A percentile compares a stretch with the other conserved stretches of the same genome.
phyloP scores from a whole-genome alignment of 1,140 invertebrate species.

The Leptinotarsa texana region DNA sequence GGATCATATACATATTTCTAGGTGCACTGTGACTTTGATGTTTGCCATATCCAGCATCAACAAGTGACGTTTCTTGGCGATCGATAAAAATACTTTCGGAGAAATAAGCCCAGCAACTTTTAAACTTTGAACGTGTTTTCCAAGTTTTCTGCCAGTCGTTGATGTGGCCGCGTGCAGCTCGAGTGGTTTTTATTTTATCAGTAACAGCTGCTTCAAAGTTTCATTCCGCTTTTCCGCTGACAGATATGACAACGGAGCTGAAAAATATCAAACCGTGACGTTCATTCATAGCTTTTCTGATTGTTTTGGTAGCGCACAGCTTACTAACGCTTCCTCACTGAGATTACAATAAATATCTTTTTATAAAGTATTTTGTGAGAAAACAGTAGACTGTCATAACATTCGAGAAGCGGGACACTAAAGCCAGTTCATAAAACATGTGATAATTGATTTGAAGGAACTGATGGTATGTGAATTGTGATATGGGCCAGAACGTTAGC shows the following conservation, averaged over 20 bases:
- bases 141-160: slow-evolving; percentile 33
- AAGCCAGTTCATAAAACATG: not conserved
- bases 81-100: slow-evolving; percentile 20
- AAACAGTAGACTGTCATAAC: not conserved
- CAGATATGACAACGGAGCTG: not conserved
- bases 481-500: slow-evolving; percentile 44
- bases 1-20: not conserved
- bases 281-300: not conserved
- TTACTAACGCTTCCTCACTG: not conserved
- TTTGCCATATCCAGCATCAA: slow-evolving; percentile 16
- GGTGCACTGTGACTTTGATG: not conserved
- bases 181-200: slow-evolving; percentile 22
- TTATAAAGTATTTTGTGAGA: not conserved
- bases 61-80: slow-evolving; percentile 9
- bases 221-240: not conserved
- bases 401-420: not conserved
- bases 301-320: not conserved
- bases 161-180: slow-evolving; percentile 33
- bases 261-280: no score
- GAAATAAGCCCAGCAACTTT: slow-evolving; percentile 3
- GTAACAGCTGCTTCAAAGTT: slow-evolving; percentile 7
- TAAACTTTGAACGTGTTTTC: slow-evolving; percentile 11
- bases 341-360: not conserved
- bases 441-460: not conserved
- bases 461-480: slow-evolving; percentile 15